These are phyloP conservation scores for Neocloeon triangulifer DNA, from an alignment of 1,140 invertebrate genomes.

Conservation along the genomic window DNA sequence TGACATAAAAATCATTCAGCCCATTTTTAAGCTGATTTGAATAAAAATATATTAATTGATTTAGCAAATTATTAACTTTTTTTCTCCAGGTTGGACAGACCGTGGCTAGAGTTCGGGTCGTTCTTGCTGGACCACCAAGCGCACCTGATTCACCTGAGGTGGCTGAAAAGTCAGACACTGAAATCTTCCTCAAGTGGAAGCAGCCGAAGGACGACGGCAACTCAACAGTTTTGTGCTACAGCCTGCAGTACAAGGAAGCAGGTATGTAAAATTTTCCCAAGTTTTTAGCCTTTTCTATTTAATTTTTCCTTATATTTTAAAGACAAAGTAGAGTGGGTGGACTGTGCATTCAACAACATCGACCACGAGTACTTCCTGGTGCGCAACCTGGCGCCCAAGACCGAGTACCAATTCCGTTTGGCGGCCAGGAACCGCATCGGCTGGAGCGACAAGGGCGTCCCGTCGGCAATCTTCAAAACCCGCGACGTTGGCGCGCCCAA, in stretches of 20 bases:
- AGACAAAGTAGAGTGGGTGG: conserved; percentile 66
- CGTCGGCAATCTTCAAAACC: conserved; percentile 43
- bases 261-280: conserved; percentile 12
- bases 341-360: conserved; percentile 65
- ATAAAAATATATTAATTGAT: too few species aligned
- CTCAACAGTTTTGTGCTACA: conserved; percentile 60
- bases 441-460: conserved; percentile 65
- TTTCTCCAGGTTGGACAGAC: too few species aligned
- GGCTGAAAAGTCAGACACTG: conserved; percentile 56
- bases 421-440: conserved; percentile 78
- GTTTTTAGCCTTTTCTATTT: background rate
- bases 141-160: conserved; percentile 71
- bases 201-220: conserved; percentile 67
- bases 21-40: too few species aligned
- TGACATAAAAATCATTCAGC: too few species aligned
- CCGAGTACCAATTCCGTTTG: conserved; percentile 71
- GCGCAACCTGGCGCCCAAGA: conserved; percentile 46
- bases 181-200: conserved; percentile 74
- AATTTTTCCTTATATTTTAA: conserved; percentile 1
- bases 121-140: conserved; percentile 46
- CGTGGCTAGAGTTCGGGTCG: conserved; percentile 31
- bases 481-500: conserved; percentile 31
- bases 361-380: conserved; percentile 85
- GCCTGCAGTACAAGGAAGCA: conserved; percentile 51
- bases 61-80: too few species aligned